phyloP scores from a whole-genome alignment of 1,140 invertebrate species.

The Polypedilum vanderplanki region DNA sequence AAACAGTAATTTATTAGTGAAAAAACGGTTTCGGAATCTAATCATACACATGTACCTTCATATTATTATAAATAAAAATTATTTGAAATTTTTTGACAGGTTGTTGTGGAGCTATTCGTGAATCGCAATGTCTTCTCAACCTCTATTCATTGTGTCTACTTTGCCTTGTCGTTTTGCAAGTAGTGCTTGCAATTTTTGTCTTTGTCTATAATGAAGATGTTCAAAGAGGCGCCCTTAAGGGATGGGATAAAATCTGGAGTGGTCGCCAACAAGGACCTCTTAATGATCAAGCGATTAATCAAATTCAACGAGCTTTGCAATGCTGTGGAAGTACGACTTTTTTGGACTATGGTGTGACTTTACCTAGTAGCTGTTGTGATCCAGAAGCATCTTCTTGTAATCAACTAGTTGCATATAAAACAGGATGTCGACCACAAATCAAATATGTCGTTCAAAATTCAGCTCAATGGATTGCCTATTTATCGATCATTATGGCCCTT shows the following conservation, averaged over 20 bases:
- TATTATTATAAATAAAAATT: too few relatives aligned
- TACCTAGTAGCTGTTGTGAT: neutral
- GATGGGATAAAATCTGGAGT: neutral
- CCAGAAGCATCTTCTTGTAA: neutral
- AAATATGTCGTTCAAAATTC: neutral
- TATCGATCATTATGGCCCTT: neutral
- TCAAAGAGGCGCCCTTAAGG: neutral
- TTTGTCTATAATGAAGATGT: neutral
- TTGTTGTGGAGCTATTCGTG: neutral
- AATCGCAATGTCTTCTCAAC: constrained; percentile 1
- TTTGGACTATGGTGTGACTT: neutral
- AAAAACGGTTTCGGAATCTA: too few relatives aligned
- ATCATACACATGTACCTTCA: too few relatives aligned
- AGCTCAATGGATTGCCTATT: neutral
- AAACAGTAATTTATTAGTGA: too few relatives aligned
- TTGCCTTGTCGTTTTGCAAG: neutral
- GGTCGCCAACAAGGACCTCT: neutral
- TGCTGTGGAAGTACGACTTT: constrained; percentile 2
- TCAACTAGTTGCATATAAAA: neutral
- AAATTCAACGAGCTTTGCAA: neutral
- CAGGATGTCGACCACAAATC: constrained; percentile 3
- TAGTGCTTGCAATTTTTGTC: neutral
- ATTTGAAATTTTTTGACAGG: too few relatives aligned
- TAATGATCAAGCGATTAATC: neutral
- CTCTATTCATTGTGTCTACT: constrained; percentile 5